These are phyloP conservation scores for Popillia japonica DNA, from an alignment of 1,140 invertebrate species.

Conservation along the genomic window DNA sequence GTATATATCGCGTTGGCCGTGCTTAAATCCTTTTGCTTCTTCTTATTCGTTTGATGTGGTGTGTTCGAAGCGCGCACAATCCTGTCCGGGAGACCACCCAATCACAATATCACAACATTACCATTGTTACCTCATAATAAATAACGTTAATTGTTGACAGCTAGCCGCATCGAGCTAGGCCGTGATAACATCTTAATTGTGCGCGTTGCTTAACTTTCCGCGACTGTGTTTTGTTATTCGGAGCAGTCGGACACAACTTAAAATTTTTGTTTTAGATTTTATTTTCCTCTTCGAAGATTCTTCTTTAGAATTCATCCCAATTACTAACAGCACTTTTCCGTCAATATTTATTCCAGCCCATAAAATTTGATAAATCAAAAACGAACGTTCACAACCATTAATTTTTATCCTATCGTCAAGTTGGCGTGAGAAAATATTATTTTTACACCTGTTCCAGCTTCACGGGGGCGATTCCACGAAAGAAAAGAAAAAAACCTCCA, in stretches of 20 bases:
- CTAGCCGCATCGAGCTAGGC: slow-evolving; percentile 56
- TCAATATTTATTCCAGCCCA: too few relatives aligned
- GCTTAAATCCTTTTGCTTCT: too few relatives aligned
- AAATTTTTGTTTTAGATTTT: too few relatives aligned
- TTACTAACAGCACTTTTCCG: too few relatives aligned
- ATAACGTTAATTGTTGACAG: slow-evolving; percentile 61
- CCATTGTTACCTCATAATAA: slow-evolving; percentile 60
- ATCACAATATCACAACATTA: slow-evolving; percentile 59
- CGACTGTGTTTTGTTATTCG: slow-evolving; percentile 57
- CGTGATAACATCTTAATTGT: slow-evolving; percentile 60
- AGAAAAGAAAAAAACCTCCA: neutral
- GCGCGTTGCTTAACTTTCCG: slow-evolving; percentile 56
- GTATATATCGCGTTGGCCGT: too few relatives aligned
- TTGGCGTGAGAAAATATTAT: neutral
- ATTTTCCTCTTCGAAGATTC: too few relatives aligned
- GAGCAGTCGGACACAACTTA: slow-evolving; percentile 11
- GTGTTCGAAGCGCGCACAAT: neutral
- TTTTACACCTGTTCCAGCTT: neutral
- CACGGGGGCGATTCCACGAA: neutral
- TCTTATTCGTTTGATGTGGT: too few relatives aligned
- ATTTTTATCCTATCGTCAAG: neutral
- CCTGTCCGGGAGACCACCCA: slow-evolving; percentile 53
- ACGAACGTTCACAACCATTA: neutral
- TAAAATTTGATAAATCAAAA: too few relatives aligned
- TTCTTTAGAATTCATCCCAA: too few relatives aligned